Evolutionary conservation across 2,113 vertebrate genomes (phyloP).

Genomic region (Stegastes partitus): DNA sequence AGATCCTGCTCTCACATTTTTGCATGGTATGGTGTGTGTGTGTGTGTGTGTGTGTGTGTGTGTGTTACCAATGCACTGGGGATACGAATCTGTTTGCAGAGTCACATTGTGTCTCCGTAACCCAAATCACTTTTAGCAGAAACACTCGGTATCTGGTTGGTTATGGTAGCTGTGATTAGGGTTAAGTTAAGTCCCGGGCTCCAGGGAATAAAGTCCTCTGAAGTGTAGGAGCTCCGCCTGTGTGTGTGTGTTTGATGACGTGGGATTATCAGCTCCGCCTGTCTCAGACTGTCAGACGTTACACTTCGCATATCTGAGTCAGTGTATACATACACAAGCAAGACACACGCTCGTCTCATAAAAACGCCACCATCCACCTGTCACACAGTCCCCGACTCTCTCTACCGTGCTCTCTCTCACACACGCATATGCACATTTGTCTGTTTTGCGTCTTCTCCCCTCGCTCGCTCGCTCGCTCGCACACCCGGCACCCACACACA

Average conservation of each 20-base stretch:
- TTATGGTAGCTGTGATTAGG: background rate
- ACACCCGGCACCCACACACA: conserved; percentile 23
- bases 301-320: conserved; percentile 48
- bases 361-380: conserved; percentile 43
- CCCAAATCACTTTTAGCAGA: background rate
- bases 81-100: background rate
- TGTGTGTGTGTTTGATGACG: background rate
- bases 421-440: conserved; percentile 28
- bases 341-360: conserved; percentile 15
- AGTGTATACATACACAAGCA: conserved; percentile 33
- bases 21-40: background rate
- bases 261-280: conserved; percentile 43
- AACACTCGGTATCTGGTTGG: background rate
- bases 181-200: background rate
- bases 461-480: background rate
- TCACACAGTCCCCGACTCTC: conserved; percentile 40
- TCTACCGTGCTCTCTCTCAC: conserved; percentile 17
- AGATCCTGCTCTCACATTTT: conserved; percentile 28
- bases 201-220: background rate
- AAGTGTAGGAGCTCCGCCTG: conserved; percentile 6
- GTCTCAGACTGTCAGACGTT: conserved; percentile 47
- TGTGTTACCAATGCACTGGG: background rate
- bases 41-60: background rate
- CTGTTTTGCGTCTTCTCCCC: conserved; percentile 33
- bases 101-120: background rate